Evolutionary conservation across 2,113 vertebrate genomes (phyloP), one percentile per base, ranked within the genome.

Genomic region (Leucopsar rothschildi): DNA sequence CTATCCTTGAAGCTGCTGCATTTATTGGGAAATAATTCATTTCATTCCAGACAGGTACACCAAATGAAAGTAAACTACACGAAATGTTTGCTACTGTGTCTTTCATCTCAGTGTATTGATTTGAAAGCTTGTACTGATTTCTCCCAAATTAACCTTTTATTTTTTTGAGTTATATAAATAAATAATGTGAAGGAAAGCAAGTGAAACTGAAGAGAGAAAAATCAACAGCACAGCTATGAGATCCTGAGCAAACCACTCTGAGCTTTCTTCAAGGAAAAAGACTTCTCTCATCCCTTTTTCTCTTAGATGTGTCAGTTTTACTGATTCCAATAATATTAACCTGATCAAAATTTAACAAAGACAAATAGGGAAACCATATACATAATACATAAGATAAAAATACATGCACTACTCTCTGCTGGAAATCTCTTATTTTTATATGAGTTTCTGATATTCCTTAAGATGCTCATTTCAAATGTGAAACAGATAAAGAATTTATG

Each of bases 331-430:
- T 50, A 96, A 89, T 55, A 78, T 57, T 64, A 85, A 37, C 61
- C 23, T 85, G 80, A 97, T 78, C 86, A 94, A 86, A 97, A 88
- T 63, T 52, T 91, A 95, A 96, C 84, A 89, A 81, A 81, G 75
- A 87, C 89, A 95, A 92, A 87, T 68, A 87, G 53, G 56, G n/a
- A 47, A 44, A 90, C n/a, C 24, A 14, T 8, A 91, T 90, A 33
- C 12, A 95, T 91, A 96, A 95, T 82, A 61, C 21, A 97, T 95
- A 53, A 89, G 89, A 69, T 88, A 96, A 90, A 92, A 93, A 91
- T 66, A 82, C 42, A 45, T 40, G 27, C 4, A 27, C 6, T 93
- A 69, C 7, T 86, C 39, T 92, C 47, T 91, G 23, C 10, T 95
- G 55, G 49, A 96, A 95, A 77, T 33, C 5, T 84, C 69, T 84